Conservation (phyloP, 2,113 vertebrate genomes). For the Macroglossus sobrinus region DNA sequence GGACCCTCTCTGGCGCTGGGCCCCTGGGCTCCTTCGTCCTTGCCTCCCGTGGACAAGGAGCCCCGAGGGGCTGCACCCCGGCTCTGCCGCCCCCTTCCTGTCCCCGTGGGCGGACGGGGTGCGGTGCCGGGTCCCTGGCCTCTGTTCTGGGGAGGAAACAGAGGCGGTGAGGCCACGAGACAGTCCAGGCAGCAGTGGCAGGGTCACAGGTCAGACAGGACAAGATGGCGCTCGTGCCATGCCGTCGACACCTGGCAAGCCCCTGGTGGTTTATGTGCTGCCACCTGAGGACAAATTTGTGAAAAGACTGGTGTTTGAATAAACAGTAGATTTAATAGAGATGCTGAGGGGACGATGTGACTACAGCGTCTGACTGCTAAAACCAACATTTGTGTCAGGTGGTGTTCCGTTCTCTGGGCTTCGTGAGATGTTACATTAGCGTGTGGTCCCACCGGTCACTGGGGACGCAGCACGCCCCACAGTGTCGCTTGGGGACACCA, state of each 20-base stretch:
- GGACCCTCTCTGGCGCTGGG: neutral
- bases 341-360: accelerated
- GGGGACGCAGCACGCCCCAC: too few relatives aligned
- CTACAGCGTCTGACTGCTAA: accelerated
- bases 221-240: too few relatives aligned
- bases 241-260: neutral
- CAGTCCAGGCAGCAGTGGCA: too few relatives aligned
- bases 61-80: accelerated
- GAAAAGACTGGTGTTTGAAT: neutral
- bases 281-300: accelerated
- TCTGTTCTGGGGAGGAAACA: neutral
- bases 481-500: neutral
- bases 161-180: too few relatives aligned
- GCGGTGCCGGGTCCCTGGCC: neutral
- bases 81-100: too few relatives aligned
- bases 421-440: too few relatives aligned
- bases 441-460: accelerated
- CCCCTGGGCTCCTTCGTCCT: neutral
- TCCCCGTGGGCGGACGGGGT: accelerated
- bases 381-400: too few relatives aligned
- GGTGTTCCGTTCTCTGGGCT: neutral
- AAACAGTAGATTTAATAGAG: neutral
- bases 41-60: too few relatives aligned
- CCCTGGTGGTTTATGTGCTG: too few relatives aligned
- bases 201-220: too few relatives aligned